These are phyloP conservation scores for Pseudolaguvia tuberculata DNA, from an alignment of 2,113 vertebrate species.

Conservation along the genomic window DNA sequence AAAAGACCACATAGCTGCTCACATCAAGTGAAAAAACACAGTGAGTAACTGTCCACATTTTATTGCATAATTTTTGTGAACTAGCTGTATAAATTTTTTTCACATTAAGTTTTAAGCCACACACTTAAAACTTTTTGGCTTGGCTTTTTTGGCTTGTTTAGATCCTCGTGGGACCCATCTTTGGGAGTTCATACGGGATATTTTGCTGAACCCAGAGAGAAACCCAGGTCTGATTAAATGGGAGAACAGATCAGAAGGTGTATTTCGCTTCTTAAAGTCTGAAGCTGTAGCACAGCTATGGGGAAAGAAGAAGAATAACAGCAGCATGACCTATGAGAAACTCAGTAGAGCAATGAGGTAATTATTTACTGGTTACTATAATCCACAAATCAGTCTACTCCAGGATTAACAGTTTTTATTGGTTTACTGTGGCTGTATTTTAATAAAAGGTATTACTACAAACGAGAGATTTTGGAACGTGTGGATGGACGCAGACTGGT, in stretches of 20 bases:
- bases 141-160: constrained; percentile 49
- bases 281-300: constrained; percentile 96
- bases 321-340: constrained; percentile 98
- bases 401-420: background rate
- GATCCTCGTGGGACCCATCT: constrained; percentile 90
- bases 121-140: too few relatives aligned
- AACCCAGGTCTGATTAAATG: constrained; percentile 95
- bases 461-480: constrained; percentile 92
- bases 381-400: background rate
- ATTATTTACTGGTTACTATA: background rate
- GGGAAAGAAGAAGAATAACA: constrained; percentile 99
- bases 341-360: constrained; percentile 98
- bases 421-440: background rate
- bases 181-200: constrained; percentile 98
- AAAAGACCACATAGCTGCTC: constrained; percentile 75
- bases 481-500: constrained; percentile 94
- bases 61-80: background rate
- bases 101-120: background rate
- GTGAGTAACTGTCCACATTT: constrained; percentile 69
- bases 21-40: constrained; percentile 83
- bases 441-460: constrained; percentile 92
- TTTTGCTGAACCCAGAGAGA: constrained; percentile 89
- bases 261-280: constrained; percentile 95
- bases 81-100: background rate
- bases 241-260: constrained; percentile 90